Base-by-base conservation (phyloP, 2,797 vertebrate species). In the Chloroceryle amazona region DNA sequence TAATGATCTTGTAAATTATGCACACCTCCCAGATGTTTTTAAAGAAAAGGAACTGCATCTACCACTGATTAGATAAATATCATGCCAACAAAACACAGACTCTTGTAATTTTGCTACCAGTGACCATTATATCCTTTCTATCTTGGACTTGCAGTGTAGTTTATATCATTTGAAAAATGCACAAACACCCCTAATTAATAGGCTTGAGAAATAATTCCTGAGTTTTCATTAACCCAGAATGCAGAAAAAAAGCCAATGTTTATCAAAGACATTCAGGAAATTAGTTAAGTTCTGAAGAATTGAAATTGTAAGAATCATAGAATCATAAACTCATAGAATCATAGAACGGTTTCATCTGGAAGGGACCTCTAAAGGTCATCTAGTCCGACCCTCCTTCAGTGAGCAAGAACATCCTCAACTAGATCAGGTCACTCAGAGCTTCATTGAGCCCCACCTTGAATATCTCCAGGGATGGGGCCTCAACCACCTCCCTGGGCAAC, bases 181-280 rank as follows among this genome's bases (percentile, higher is more conserved):
- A 79, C 28, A 90, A 81, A n/a, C 39, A 65, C 23, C 6, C 3
- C 5, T 79, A 83, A 86, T 89, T 85, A 90, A 83, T 33, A 62
- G 5, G 13, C 37, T 83, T 86, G 66, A 84, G 54, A 61, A 91
- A 92, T 83, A 76, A 67, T 86, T 89, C 41, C 41, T 66, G 68
- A 66, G 54, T 82, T 96, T 96, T 94, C 81, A 94, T 87, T 94
- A 91, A 66, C 72, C 39, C 93, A 81, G 39, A 84, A 57, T 10
- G 57, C 19, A 93, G 28, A 79, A 85, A 86, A 86, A 91, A 52
- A 58, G 10, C 14, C 58, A 84, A 47, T 49, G 44, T 87, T 95
- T 96, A 76, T 87, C 41, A 90, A 89, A 94, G 58, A 54, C 33
- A 72, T n/a, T 93, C 52, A 82, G 87, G 85, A 96, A 93, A 94